Evolutionary conservation across 2,113 vertebrate genomes (phyloP), one percentile per base, ranked within the genome.

Genomic region (Leucosticte australis): DNA sequence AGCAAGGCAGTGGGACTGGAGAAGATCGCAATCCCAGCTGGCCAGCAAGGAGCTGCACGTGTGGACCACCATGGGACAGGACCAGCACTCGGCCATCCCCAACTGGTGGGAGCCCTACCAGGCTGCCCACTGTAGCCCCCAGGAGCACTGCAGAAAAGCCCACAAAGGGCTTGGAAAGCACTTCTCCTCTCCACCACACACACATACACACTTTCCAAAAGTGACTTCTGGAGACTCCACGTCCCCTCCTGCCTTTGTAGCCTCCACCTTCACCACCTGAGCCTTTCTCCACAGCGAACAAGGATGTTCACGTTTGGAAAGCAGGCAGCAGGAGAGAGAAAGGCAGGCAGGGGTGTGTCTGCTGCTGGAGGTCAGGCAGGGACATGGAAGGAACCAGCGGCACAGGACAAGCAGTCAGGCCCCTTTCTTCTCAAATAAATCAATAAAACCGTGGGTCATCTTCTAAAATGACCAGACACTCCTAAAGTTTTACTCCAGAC

Each of bases 251-350:
- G 85, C 68, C 39, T 49, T 21, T 31, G 44, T 30, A 75, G 49
- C 59, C n/a, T 84, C 52, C 22, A 41, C 31, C 73, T 89, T 59
- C 46, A 53, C 5, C 47, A 57, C 14, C 13, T 1, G 1, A 52
- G 37, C 13, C 39, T 22, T 22, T 37, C 46, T 44, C 39, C 1
- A 0, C 0, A 3, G 30, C 12, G 9, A n/a, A 55, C 13, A 46
- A 53, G 30, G 64, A 59, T 31, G 56, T 9, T 91, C 47, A 21
- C 18, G 19, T 17, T 55, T 87, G 64, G 62, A 52, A 60, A 82
- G 73, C 28, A 8, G 41, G 44, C 10, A 6, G 73, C 0, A 1
- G 52, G 20, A 74, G 11, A 62, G 10, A 53, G 59, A 77, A 52
- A 33, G 39, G 53, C 49, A 20, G 44, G 69, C 15, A 64, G 4